Percentiles rank a stretch among this genome's conserved stretches.
Evolutionary conservation across 2,797 vertebrate genomes (phyloP).

Genomic region (Sciurus carolinensis): DNA sequence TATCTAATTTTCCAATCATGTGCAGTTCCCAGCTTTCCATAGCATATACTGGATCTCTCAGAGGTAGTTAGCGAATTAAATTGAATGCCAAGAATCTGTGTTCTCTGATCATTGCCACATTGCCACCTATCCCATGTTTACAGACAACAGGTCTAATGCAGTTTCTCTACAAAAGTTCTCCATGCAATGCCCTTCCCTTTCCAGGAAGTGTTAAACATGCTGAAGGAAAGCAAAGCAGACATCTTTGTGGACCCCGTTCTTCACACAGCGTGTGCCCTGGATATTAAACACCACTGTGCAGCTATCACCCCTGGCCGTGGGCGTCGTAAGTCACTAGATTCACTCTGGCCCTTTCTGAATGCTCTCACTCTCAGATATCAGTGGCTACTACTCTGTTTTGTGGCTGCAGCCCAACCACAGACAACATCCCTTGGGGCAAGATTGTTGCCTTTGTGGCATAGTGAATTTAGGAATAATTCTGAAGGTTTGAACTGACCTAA

Average conservation of each 20-base stretch:
- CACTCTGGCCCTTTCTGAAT: neutral
- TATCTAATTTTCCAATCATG: neutral
- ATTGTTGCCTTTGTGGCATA: neutral
- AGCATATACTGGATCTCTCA: neutral
- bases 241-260: constrained; percentile 99
- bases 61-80: neutral
- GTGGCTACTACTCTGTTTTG: neutral
- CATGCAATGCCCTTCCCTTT: constrained; percentile 46
- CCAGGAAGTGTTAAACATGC: constrained; percentile 98
- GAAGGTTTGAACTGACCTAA: neutral
- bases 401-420: neutral
- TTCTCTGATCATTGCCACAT: neutral
- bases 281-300: constrained; percentile 99
- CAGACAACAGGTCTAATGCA: neutral
- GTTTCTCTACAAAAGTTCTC: neutral
- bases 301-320: constrained; percentile 96
- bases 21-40: neutral
- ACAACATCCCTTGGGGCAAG: neutral
- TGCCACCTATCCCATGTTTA: neutral
- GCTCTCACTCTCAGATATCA: neutral
- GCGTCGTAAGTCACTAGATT: constrained; percentile 93
- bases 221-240: constrained; percentile 99
- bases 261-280: constrained; percentile 97
- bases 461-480: neutral
- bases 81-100: neutral